Evolutionary conservation across 2,888 invertebrate species (phyloP), one percentile per base, ranked within the genome.

Genomic region (Nomada lathburiana): DNA sequence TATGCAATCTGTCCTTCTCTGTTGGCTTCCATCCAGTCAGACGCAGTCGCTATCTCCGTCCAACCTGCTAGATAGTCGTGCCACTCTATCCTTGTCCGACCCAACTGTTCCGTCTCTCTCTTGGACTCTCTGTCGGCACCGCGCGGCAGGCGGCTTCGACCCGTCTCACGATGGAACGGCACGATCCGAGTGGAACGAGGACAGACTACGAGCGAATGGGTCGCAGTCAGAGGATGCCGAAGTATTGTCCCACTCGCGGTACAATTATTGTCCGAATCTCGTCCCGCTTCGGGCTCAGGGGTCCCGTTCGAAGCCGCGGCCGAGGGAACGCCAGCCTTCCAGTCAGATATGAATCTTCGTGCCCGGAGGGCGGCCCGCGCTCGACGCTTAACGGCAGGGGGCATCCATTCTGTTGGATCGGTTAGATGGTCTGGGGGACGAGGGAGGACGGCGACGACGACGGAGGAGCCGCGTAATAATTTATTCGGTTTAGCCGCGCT

Each of bases 281-380:
- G 93, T 92, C 93, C 92, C 92, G 93, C 93, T 93, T 86, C 91
- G 89, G 92, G 93, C 93, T 93, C 92, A 91, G 90, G 91, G 92
- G 93, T 93, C 92, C 93, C 93, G 93, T 93, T 93, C 87, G 89
- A 89, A 89, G 89, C 89, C 85, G 88, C 82, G 86, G 88, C 84
- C 74, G 83, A 83, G 79, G 86, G 81, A 84, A 83, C 83, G 80
- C 88, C 87, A 88, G 90, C 87, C 86, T 88, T 77, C 81, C 84
- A 89, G 89, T 89, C 91, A 88, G 92, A 92, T 92, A 93, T 87
- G 92, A 91, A 93, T 92, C 92, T 92, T 88, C 84, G 90, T 88
- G 86, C 87, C 86, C 77, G 83, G 82, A 85, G 87, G 88, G 80
- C 87, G 86, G 85, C 86, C 85, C 82, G 89, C 85, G 83, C 88